These are phyloP conservation scores for Hirtodrosophila histrioides DNA, from an alignment of 2,888 invertebrate species.

Conservation along the genomic window DNA sequence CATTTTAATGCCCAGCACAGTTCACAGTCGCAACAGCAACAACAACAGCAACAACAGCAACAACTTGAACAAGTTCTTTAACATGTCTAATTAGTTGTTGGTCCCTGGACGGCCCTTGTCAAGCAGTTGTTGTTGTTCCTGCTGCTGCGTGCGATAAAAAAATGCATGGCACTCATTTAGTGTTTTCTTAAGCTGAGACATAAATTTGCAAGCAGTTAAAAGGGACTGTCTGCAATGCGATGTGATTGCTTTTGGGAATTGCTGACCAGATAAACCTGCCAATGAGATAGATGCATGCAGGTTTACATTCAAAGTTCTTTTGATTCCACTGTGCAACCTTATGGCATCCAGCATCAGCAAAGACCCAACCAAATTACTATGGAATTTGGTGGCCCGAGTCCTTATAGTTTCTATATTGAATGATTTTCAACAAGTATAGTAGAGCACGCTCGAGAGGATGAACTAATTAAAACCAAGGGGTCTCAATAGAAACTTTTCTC, in stretches of 20 bases:
- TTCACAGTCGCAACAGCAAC: constrained; percentile 30
- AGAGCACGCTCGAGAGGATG: too few relatives aligned
- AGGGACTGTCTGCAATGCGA: constrained; percentile 52
- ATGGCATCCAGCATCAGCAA: constrained; percentile 16
- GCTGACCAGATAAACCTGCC: constrained; percentile 27
- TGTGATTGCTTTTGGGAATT: constrained; percentile 47
- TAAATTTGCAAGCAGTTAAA: constrained; percentile 76
- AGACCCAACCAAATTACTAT: background rate
- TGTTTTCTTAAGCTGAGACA: constrained; percentile 77
- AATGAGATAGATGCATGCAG: constrained; percentile 6
- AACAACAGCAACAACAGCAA: constrained; percentile 40
- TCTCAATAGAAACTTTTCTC: too few relatives aligned
- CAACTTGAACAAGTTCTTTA: constrained; percentile 76
- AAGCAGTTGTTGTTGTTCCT: constrained; percentile 17
- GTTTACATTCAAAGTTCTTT: background rate
- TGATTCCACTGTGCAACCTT: background rate
- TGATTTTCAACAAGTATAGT: too few relatives aligned
- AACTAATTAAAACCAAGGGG: too few relatives aligned
- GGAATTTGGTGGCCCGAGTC: too few relatives aligned
- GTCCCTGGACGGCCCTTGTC: constrained; percentile 40
- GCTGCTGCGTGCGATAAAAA: constrained; percentile 69
- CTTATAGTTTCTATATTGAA: too few relatives aligned
- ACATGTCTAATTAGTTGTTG: constrained; percentile 83
- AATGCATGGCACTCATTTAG: constrained; percentile 79
- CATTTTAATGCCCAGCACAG: constrained; percentile 65